These are phyloP conservation scores for Agriopis aurantiaria DNA, from an alignment of 2,888 invertebrate species.

Conservation along the genomic window DNA sequence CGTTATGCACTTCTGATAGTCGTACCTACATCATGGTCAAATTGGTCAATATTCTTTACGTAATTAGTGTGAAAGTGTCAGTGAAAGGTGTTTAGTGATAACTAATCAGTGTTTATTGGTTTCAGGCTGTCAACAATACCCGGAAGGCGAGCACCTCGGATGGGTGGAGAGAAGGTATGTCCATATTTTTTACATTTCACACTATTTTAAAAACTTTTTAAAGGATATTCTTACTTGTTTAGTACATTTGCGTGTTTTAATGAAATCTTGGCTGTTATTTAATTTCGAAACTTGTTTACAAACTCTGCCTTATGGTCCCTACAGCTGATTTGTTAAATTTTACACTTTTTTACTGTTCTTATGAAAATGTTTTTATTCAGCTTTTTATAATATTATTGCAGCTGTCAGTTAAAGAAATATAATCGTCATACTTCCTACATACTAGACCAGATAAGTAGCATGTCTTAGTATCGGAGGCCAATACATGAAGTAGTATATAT, in stretches of 20 bases:
- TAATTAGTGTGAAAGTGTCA: slow-evolving; percentile 43
- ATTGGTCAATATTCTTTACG: slow-evolving; percentile 67
- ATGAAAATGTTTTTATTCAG: too few relatives aligned
- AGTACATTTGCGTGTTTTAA: too few relatives aligned
- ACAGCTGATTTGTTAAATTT: too few relatives aligned
- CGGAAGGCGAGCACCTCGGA: slow-evolving; percentile 86
- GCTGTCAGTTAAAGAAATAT: too few relatives aligned
- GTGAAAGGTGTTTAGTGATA: slow-evolving; percentile 54
- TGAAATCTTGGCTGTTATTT: too few relatives aligned
- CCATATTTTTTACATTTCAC: neutral
- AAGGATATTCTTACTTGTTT: neutral
- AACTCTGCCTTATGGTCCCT: too few relatives aligned
- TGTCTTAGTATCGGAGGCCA: neutral
- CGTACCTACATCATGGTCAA: slow-evolving; percentile 48
- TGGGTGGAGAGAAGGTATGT: slow-evolving; percentile 84
- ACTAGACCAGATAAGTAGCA: neutral
- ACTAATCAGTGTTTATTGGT: slow-evolving; percentile 54
- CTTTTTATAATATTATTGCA: too few relatives aligned
- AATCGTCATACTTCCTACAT: too few relatives aligned
- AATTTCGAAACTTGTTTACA: too few relatives aligned
- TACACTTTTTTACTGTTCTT: too few relatives aligned
- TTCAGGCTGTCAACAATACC: slow-evolving; percentile 90
- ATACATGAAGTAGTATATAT: neutral
- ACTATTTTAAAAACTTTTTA: neutral
- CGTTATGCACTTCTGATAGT: slow-evolving; percentile 59